Evolutionary conservation across 2,888 invertebrate genomes (phyloP).

Genomic region (Hofmannophila pseudospretella): DNA sequence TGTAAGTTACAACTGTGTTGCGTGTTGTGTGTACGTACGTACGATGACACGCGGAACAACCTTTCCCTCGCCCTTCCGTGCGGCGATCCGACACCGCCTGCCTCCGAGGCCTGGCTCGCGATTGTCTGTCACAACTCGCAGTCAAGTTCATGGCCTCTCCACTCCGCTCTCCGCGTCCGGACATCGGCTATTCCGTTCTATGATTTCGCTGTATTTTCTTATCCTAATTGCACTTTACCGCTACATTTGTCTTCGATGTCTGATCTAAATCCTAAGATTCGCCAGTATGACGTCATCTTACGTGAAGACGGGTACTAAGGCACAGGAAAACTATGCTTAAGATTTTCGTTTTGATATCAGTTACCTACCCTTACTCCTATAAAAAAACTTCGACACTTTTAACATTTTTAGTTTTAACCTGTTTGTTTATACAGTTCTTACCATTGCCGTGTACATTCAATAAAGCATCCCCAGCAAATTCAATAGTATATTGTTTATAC

Average conservation of each 20-base stretch:
- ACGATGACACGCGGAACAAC: constrained; percentile 21
- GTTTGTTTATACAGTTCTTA: too few species aligned
- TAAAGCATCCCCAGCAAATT: too few species aligned
- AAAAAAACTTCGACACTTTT: too few species aligned
- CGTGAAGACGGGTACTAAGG: too few species aligned
- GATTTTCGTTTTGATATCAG: too few species aligned
- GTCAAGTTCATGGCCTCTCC: constrained; percentile 64
- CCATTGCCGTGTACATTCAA: constrained; percentile 29
- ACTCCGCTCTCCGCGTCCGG: constrained; percentile 10
- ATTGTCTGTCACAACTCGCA: constrained; percentile 54
- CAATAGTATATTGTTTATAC: constrained; percentile 8
- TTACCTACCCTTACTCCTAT: too few species aligned
- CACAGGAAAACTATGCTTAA: too few species aligned
- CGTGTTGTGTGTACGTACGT: neutral
- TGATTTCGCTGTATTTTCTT: constrained; percentile 24
- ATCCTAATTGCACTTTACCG: neutral
- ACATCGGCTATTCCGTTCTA: constrained; percentile 35
- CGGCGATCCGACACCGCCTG: constrained; percentile 24
- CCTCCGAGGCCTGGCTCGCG: constrained; percentile 31
- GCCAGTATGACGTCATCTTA: too few species aligned
- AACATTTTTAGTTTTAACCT: too few species aligned
- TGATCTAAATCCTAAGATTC: too few species aligned
- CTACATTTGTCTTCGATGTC: too few species aligned
- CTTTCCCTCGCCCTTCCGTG: constrained; percentile 33
- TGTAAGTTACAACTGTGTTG: neutral